Evolutionary conservation across 2,113 vertebrate species (phyloP).

Genomic region (Colinus virginianus): DNA sequence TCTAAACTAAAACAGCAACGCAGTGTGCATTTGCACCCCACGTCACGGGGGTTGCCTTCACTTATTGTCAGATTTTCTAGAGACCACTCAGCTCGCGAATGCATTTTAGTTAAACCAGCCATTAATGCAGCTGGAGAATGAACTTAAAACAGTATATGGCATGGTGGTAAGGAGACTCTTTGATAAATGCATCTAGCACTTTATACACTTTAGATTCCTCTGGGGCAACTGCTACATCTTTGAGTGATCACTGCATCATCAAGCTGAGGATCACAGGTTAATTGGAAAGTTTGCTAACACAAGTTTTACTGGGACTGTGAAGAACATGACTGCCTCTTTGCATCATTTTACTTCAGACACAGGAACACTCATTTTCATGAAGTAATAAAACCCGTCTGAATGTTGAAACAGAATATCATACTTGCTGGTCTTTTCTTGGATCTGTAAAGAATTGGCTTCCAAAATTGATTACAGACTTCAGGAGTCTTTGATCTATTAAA

Average conservation of each 20-base stretch:
- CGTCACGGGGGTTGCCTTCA: neutral
- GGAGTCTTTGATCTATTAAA: neutral
- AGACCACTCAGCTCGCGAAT: neutral
- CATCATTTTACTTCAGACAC: neutral
- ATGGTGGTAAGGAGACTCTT: neutral
- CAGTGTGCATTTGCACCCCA: neutral
- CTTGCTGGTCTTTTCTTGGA: neutral
- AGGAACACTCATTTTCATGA: neutral
- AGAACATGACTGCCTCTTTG: neutral
- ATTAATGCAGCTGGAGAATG: neutral
- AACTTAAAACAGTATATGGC: neutral
- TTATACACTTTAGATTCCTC: constrained; percentile 42
- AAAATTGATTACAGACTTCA: neutral
- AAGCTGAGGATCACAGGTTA: constrained; percentile 12
- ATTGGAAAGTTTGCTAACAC: constrained; percentile 54
- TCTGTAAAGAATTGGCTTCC: neutral
- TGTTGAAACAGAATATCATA: neutral
- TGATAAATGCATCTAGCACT: constrained; percentile 41
- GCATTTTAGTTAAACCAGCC: constrained; percentile 33
- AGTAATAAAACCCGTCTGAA: neutral
- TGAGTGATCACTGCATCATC: constrained; percentile 1
- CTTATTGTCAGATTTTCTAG: constrained; percentile 21
- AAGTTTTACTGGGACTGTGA: neutral
- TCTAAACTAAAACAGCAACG: neutral
- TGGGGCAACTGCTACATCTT: constrained; percentile 35